Evolutionary conservation across 2,113 vertebrate species (phyloP).

Genomic region (Laticauda colubrina): DNA sequence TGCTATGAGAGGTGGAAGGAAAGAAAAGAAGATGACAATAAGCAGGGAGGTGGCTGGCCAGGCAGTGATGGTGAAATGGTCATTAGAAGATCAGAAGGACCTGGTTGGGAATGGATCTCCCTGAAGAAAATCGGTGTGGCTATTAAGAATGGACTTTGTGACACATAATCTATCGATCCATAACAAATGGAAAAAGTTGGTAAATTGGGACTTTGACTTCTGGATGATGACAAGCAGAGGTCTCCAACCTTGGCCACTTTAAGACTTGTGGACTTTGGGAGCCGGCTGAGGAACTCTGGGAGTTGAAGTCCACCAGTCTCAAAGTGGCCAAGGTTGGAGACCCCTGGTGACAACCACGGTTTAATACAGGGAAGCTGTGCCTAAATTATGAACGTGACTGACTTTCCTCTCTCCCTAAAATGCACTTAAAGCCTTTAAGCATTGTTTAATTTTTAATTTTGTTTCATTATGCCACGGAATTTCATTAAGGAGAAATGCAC

Average conservation of each 20-base stretch:
- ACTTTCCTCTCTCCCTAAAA: neutral
- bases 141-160: neutral
- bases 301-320: no score
- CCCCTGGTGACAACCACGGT: neutral
- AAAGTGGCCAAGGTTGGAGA: no score
- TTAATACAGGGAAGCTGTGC: neutral
- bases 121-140: no score
- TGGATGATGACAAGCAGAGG: no score
- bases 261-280: no score
- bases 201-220: neutral
- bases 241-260: no score
- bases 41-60: no score
- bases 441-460: neutral
- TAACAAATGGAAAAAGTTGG: neutral
- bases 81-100: neutral
- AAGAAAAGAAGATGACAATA: no score
- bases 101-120: no score
- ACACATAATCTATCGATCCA: neutral
- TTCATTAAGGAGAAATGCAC: neutral
- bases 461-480: neutral
- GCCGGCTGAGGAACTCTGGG: no score
- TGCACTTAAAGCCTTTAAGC: neutral
- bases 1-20: no score
- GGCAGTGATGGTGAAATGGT: no score
- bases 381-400: neutral